These are phyloP conservation scores for Lutraria rhynchaena DNA, from an alignment of 1,140 invertebrate genomes.

Conservation along the genomic window DNA sequence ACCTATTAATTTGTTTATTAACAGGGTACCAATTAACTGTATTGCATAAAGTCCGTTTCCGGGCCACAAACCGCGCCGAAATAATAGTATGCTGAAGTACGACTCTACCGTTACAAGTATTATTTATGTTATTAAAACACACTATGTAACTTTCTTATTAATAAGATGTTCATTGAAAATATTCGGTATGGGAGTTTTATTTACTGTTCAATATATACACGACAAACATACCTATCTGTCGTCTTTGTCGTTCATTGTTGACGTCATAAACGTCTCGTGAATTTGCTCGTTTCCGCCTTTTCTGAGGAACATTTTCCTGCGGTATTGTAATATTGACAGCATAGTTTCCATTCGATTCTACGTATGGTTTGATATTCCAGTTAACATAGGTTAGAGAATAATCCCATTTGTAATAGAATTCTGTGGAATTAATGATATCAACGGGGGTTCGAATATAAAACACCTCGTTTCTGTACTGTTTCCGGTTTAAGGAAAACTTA, in stretches of 20 bases:
- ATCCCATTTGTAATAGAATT: neutral
- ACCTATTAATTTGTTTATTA: no score
- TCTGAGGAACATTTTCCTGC: neutral
- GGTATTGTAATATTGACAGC: neutral
- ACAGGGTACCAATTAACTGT: no score
- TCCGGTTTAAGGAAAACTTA: neutral
- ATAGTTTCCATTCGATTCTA: neutral
- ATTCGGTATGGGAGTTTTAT: neutral
- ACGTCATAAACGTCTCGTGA: neutral
- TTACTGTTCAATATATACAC: neutral
- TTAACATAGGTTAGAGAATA: no score
- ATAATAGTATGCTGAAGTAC: no score
- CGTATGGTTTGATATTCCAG: neutral
- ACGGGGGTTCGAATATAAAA: neutral
- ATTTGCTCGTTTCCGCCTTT: neutral
- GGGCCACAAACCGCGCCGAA: no score
- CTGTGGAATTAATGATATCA: neutral
- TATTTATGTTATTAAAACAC: no score
- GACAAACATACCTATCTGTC: neutral
- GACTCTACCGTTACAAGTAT: no score
- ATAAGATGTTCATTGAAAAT: neutral
- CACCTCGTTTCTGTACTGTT: constrained; percentile 3
- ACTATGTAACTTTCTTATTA: no score
- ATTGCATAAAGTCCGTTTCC: no score
- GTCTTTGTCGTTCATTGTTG: neutral